A percentile compares a stretch with the other conserved stretches of the same genome.
Evolutionary conservation across 2,888 invertebrate species (phyloP).

Genomic region (Junonia oenone): DNA sequence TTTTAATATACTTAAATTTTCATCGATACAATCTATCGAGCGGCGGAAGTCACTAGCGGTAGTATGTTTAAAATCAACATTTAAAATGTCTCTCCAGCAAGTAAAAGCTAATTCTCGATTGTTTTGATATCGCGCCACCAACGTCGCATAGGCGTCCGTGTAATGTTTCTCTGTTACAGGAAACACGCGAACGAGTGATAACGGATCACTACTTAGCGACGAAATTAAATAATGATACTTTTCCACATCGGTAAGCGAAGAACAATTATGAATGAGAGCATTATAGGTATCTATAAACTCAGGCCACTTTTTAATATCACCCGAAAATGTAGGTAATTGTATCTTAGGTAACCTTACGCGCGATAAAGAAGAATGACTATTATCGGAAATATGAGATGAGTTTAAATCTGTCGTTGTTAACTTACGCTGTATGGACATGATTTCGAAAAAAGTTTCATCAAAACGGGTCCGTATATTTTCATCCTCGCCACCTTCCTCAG

Average conservation of each 20-base stretch:
- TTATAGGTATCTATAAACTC: conserved; percentile 4
- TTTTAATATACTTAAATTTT: conserved; percentile 21
- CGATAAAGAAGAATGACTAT: too few relatives aligned
- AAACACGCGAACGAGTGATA: neutral
- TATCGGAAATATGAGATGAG: too few relatives aligned
- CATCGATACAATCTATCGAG: conserved; percentile 14
- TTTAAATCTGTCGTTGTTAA: too few relatives aligned
- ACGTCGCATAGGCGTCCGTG: neutral
- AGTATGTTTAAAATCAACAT: conserved; percentile 14
- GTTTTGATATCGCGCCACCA: neutral
- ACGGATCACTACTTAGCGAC: neutral
- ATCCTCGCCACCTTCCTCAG: too few relatives aligned
- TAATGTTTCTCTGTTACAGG: neutral
- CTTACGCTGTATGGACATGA: too few relatives aligned
- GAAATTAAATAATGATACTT: neutral
- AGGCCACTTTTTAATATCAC: neutral
- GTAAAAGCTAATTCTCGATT: conserved; percentile 22
- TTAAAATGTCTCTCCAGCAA: conserved; percentile 21
- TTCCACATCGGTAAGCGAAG: neutral
- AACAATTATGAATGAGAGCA: conserved; percentile 3
- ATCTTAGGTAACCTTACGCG: neutral
- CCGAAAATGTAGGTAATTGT: neutral
- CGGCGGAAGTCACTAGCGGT: conserved; percentile 9
- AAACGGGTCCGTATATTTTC: too few relatives aligned
- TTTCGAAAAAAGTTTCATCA: too few relatives aligned